Conservation (phyloP, 37 sponge, comb jelly and placozoan genomes). For the Chondrosia reniformis region DNA sequence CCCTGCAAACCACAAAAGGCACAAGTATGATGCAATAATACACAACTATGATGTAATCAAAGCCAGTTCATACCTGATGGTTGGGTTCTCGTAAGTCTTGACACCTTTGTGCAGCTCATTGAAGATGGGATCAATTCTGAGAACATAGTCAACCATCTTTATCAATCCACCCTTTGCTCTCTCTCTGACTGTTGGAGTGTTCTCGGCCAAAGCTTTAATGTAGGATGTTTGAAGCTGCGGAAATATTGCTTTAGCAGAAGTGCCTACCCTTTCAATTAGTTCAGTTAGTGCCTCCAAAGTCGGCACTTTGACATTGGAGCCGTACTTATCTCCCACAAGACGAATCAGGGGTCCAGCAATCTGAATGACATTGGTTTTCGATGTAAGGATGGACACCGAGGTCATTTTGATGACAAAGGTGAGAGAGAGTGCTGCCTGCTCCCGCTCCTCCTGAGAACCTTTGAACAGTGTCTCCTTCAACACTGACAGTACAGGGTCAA, state of each 20-base stretch:
- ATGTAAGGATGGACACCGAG: conserved; percentile 15
- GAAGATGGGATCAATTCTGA: conserved; percentile 84
- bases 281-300: conserved; percentile 81
- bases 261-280: conserved; percentile 84
- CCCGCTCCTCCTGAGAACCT: conserved; percentile 89
- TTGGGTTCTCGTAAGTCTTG: conserved; percentile 68
- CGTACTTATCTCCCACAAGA: conserved; percentile 83
- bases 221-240: conserved; percentile 98
- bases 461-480: conserved; percentile 86
- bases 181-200: conserved; percentile 64
- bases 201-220: conserved; percentile 87
- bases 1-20: not conserved
- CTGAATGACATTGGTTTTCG: conserved; percentile 62
- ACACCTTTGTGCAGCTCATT: conserved; percentile 85
- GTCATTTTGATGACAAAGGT: conserved; percentile 80
- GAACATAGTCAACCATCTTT: conserved; percentile 56
- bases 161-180: conserved; percentile 70
- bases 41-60: not conserved
- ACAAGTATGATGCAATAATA: not conserved
- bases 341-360: conserved; percentile 97
- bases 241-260: conserved; percentile 80
- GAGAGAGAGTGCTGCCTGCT: conserved; percentile 83
- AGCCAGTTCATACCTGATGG: conserved; percentile 20
- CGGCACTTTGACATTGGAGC: conserved; percentile 79
- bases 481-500: conserved; percentile 62